A percentile compares a stretch with the other conserved stretches of the same genome.
These are phyloP conservation scores for Dicyrtoma fusca DNA, from an alignment of 2,888 invertebrate genomes.

Conservation along the genomic window DNA sequence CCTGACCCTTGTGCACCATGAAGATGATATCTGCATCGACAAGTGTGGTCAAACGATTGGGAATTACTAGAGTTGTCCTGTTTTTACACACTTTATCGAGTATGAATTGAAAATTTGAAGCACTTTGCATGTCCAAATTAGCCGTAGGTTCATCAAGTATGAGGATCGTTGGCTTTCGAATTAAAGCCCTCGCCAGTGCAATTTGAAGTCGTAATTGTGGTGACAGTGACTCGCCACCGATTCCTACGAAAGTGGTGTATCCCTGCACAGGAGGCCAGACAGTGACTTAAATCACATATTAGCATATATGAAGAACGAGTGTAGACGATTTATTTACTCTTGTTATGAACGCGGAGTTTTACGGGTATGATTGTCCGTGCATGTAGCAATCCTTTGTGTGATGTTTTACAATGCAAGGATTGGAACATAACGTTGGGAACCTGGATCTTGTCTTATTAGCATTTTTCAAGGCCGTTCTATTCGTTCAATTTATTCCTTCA, in stretches of 20 bases:
- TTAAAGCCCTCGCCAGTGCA: neutral
- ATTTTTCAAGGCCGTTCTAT: no score
- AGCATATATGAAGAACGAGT: no score
- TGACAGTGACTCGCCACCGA: neutral
- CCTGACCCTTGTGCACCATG: neutral
- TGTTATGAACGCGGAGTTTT: no score
- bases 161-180: neutral
- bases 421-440: no score
- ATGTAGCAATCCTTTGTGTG: no score
- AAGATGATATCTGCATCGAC: conserved; percentile 5
- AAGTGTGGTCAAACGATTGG: neutral
- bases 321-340: no score
- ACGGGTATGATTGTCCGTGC: no score
- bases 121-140: neutral
- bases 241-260: neutral
- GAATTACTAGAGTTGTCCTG: conserved; percentile 1
- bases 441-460: no score
- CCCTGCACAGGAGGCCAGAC: no score
- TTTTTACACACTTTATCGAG: neutral
- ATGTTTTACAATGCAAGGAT: no score
- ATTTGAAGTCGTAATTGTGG: conserved; percentile 4
- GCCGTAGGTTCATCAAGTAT: conserved; percentile 4
- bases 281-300: no score
- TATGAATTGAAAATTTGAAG: neutral
- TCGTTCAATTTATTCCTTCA: no score